A percentile compares a stretch with the other conserved stretches of the same genome.
Evolutionary conservation across 2,888 invertebrate genomes (phyloP).

Genomic region (Andrena dorsata): DNA sequence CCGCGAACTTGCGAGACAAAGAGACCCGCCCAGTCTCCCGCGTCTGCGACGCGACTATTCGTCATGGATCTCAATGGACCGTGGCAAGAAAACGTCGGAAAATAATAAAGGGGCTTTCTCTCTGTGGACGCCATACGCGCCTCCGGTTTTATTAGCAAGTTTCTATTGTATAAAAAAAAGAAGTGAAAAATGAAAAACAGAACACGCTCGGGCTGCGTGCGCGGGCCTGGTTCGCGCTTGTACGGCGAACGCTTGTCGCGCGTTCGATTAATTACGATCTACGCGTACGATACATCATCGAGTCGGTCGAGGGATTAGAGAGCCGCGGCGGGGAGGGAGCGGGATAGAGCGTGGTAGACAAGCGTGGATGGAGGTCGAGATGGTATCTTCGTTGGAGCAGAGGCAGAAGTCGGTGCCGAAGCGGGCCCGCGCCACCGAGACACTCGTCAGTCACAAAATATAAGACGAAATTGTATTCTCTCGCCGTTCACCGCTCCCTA

Average conservation of each 20-base stretch:
- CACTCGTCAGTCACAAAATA: slow-evolving; percentile 81
- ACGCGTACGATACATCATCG: slow-evolving; percentile 68
- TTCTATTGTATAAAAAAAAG: slow-evolving; percentile 79
- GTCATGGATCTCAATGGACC: too few relatives aligned
- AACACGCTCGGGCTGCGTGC: slow-evolving; percentile 74
- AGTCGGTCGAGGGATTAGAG: slow-evolving; percentile 30
- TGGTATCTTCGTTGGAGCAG: slow-evolving; percentile 78
- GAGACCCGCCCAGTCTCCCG: not conserved
- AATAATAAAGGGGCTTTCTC: slow-evolving; percentile 51
- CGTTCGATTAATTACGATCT: slow-evolving; percentile 67
- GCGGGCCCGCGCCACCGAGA: slow-evolving; percentile 76
- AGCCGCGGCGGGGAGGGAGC: slow-evolving; percentile 3
- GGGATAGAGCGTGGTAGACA: not conserved
- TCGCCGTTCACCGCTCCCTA: slow-evolving; percentile 74
- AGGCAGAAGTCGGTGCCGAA: slow-evolving; percentile 73
- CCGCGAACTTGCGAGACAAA: not conserved
- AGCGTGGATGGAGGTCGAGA: slow-evolving; percentile 37
- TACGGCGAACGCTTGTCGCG: slow-evolving; percentile 68
- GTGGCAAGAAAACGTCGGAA: slow-evolving; percentile 35
- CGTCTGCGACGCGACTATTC: not conserved
- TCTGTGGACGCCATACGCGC: slow-evolving; percentile 63
- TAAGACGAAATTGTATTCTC: slow-evolving; percentile 70
- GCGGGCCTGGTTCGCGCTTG: slow-evolving; percentile 71
- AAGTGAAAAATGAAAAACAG: slow-evolving; percentile 78
- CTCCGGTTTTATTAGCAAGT: slow-evolving; percentile 75